A percentile compares a stretch with the other conserved stretches of the same genome.
These are phyloP conservation scores for Platycercus adscitus DNA, from an alignment of 2,113 vertebrate genomes.

Conservation along the genomic window DNA sequence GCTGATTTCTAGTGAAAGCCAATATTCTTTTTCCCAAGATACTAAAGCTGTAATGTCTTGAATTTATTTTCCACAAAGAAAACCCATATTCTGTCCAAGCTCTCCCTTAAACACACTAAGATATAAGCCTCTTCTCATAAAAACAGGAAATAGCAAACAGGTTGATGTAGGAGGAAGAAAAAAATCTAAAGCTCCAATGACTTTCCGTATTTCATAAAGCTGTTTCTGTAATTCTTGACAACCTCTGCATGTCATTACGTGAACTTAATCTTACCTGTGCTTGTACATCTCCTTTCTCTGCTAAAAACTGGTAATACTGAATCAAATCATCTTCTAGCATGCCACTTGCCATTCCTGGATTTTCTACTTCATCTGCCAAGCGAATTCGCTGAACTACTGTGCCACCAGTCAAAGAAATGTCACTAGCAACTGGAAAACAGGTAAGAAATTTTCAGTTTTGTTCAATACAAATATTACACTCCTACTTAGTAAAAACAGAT, in stretches of 20 bases:
- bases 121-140: background rate
- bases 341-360: conserved; percentile 92
- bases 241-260: background rate
- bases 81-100: background rate
- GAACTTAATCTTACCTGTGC: conserved; percentile 85
- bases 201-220: background rate
- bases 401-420: conserved; percentile 94
- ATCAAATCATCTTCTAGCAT: conserved; percentile 99
- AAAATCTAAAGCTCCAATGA: background rate
- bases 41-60: background rate
- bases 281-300: conserved; percentile 98
- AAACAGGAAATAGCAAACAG: background rate
- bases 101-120: background rate
- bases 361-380: conserved; percentile 93
- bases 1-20: background rate
- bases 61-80: background rate
- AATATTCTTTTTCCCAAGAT: background rate
- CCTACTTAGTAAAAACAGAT: background rate
- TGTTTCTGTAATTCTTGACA: background rate
- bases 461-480: background rate
- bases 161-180: background rate
- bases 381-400: conserved; percentile 94
- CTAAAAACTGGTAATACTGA: conserved; percentile 98
- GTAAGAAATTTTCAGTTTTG: background rate
- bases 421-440: conserved; percentile 87